Base-by-base conservation (phyloP, 2,113 vertebrate species). In the Lasiurus cinereus region DNA sequence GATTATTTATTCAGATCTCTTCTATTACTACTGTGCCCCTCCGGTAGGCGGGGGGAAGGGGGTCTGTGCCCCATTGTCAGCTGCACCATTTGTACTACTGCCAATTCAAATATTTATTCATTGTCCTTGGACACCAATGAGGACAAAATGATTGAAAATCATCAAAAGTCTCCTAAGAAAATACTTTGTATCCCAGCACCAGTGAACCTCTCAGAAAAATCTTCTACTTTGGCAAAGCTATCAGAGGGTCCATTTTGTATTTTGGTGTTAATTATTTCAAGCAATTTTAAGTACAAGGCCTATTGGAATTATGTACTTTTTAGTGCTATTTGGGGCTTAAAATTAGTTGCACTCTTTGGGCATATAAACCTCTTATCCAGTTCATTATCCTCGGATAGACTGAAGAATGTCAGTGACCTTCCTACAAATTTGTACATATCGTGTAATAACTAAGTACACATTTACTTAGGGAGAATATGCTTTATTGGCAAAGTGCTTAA, bases 31-130 rank as follows among this genome's bases (percentile, higher is more conserved):
- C 87, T 31, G 29, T 69, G 77, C 43, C 73, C 74, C 85, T 94
- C 74, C 84, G 59, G 67, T 39, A 39, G 39, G 39, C 39, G 39
- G 39, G 39, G 39, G 39, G 3, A 3, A 5, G 90, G 69, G 54
- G 74, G n/a, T n/a, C 8, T 92, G 67, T 50, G 29, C 84, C 84
- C 90, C 73, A 19, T 72, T 50, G 80, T 95, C 73, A 66, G 77
- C 82, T 85, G 72, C 19, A 18, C 59, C 46, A 52, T 50, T 88
- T 74, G 48, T 48, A n/a, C 70, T 36, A 73, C 33, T 94, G 89
- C 92, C 94, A 95, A 83, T 72, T 95, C 87, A 96, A 97, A 97
- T 95, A 94, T 96, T 94, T 94, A 88, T 92, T 87, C 90, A 88
- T 74, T 83, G 50, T 94, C 82, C 62, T 82, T 94, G 90, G 93